Conservation (phyloP, 2,888 invertebrate species). For the Limnephilus lunatus region DNA sequence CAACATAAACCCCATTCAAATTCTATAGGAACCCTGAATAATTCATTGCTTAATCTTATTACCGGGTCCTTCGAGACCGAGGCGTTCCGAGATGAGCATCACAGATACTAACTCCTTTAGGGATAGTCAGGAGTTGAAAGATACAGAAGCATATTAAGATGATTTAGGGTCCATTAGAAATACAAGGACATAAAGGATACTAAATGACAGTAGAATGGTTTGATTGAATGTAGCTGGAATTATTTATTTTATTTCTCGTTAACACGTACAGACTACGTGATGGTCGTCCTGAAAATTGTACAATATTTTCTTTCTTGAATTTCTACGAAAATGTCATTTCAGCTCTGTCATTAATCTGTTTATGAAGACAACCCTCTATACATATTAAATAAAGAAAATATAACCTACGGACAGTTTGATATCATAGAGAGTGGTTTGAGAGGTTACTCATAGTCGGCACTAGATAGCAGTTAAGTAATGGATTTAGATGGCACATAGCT, state of each 20-base stretch:
- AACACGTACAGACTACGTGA: not conserved
- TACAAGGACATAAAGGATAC: not conserved
- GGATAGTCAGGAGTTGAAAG: not conserved
- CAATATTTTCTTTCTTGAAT: not conserved
- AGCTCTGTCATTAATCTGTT: not conserved
- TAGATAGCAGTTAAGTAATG: too few species aligned
- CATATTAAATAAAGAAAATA: too few species aligned
- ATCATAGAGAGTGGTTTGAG: too few species aligned
- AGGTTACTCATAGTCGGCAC: too few species aligned
- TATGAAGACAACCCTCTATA: too few species aligned
- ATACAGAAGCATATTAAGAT: not conserved
- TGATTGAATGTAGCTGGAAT: not conserved
- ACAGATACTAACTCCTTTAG: not conserved
- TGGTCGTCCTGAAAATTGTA: not conserved
- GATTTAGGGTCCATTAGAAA: not conserved
- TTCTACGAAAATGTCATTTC: not conserved
- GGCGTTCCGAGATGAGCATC: not conserved
- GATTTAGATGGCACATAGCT: too few species aligned
- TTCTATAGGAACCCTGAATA: not conserved
- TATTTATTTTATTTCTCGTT: not conserved
- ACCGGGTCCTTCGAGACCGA: not conserved
- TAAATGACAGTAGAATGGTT: not conserved
- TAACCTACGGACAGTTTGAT: too few species aligned
- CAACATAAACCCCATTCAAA: not conserved
- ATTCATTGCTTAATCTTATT: not conserved